Base-by-base conservation (phyloP, 2,888 invertebrate species). In the Zaprionus obscuricornis region DNA sequence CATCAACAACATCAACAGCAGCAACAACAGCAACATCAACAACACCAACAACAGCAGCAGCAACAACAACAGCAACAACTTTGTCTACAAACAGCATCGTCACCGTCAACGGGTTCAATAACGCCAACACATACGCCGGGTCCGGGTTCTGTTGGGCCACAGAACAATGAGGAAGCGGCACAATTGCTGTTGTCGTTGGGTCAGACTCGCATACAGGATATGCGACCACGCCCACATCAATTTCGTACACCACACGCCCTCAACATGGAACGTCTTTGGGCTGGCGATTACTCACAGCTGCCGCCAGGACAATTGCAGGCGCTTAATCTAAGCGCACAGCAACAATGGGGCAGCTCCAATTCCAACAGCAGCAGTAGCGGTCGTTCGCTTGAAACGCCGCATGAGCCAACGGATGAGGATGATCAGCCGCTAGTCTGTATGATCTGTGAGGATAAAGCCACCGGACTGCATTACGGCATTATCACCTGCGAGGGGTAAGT, bases 371-470 rank as follows among this genome's bases (percentile, higher is more conserved):
- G 74, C 16, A 49, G 75, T 40, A 56, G 83, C 8, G 91, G 78
- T 29, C 85, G 89, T 8, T 77, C 86, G 11, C 58, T 88, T 1
- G 89, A 90, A 51, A 78, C 87, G 33, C 83, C 89, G 0, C 90
- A 89, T 36, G 89, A 86, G 67, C 88, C 87, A 55, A 89, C 87
- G 11, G 94, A 94, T 73, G 97, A 97, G 83, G 96, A 96, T 77
- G 97, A 97, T 78, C 96, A 96, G 90, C 97, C 97, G 8, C 95
- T 98, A 95, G 97, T 98, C 73, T 98, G 98, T 90, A 98, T 98
- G 96, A 99, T 99, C 85, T 99, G 99, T 91, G 97, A 97, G 90
- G 99, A 99, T 89, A 97, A 97, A 88, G 98, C 98, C 47, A 98
- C 98, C 2, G 99, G 99, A 20, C 93, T 99, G 54, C 99, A 99